phyloP scores from a whole-genome alignment of 2,113 vertebrate species.

The Lampris incognitus region DNA sequence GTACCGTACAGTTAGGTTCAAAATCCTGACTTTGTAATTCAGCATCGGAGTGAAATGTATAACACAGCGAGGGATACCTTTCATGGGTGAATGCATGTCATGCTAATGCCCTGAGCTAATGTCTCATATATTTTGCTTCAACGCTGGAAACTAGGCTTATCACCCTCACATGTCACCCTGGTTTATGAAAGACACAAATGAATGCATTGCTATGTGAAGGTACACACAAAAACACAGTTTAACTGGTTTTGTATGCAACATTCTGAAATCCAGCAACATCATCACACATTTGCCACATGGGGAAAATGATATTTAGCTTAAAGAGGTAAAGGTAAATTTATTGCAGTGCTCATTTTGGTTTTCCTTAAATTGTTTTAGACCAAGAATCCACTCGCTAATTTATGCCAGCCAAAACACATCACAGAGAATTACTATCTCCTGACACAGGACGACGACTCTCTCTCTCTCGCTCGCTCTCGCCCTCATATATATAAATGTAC shows the following conservation, averaged over 20 bases:
- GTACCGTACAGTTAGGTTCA: neutral
- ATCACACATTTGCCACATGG: conserved; percentile 15
- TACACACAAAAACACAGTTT: neutral
- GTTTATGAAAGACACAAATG: neutral
- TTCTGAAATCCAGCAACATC: conserved; percentile 22
- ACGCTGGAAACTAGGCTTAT: conserved; percentile 3
- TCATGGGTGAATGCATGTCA: neutral
- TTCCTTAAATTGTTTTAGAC: conserved; percentile 38
- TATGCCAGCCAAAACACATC: conserved; percentile 55
- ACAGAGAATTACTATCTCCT: conserved; percentile 24
- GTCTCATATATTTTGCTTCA: too few species aligned
- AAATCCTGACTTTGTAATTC: neutral
- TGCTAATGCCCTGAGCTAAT: too few species aligned
- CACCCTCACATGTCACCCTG: too few species aligned
- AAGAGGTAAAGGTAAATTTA: conserved; percentile 49
- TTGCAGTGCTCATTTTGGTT: conserved; percentile 20
- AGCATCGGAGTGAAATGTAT: too few species aligned
- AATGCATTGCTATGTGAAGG: neutral
- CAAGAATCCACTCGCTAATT: conserved; percentile 24
- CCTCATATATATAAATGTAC: conserved; percentile 1
- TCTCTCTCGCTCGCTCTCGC: neutral
- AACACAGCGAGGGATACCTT: too few species aligned
- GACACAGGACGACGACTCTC: conserved; percentile 23
- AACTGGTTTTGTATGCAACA: neutral
- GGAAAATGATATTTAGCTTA: conserved; percentile 34